Conservation (phyloP, 2,113 vertebrate species). For the Panthera uncia region DNA sequence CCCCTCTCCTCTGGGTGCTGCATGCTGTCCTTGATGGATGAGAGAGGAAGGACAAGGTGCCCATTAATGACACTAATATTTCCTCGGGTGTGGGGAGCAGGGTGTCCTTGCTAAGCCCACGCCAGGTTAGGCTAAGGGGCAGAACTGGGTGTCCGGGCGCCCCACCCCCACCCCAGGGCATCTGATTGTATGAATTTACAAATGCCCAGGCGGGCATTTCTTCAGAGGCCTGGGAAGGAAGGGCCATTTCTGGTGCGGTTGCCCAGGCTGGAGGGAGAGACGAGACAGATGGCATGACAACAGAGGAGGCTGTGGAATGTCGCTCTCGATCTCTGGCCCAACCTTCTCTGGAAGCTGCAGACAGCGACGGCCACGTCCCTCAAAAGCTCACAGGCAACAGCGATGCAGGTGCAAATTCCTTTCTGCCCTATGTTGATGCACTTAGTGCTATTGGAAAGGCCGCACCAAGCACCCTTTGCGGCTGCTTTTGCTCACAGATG, state of each 20-base stretch:
- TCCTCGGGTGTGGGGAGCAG: not conserved
- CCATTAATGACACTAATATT: no score
- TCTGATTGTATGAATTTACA: not conserved
- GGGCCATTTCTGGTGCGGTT: not conserved
- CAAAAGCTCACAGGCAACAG: not conserved
- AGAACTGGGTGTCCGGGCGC: fast-evolving
- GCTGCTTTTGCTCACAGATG: not conserved
- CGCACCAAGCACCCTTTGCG: not conserved
- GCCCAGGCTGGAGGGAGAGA: not conserved
- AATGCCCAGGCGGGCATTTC: not conserved
- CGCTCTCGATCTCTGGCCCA: not conserved
- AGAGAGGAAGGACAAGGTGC: not conserved
- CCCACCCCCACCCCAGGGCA: not conserved
- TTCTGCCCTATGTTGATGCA: fast-evolving
- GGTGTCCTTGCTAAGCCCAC: not conserved
- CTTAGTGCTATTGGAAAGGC: not conserved
- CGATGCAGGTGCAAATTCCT: not conserved
- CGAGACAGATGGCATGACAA: fast-evolving
- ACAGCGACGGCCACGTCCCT: not conserved
- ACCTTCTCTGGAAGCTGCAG: not conserved
- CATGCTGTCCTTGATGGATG: not conserved
- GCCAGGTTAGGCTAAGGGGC: not conserved
- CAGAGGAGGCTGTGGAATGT: not conserved
- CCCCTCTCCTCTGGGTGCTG: not conserved
- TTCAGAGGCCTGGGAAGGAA: not conserved